phyloP scores from a whole-genome alignment of 2,797 vertebrate species.

The Neomorphus geoffroyi region DNA sequence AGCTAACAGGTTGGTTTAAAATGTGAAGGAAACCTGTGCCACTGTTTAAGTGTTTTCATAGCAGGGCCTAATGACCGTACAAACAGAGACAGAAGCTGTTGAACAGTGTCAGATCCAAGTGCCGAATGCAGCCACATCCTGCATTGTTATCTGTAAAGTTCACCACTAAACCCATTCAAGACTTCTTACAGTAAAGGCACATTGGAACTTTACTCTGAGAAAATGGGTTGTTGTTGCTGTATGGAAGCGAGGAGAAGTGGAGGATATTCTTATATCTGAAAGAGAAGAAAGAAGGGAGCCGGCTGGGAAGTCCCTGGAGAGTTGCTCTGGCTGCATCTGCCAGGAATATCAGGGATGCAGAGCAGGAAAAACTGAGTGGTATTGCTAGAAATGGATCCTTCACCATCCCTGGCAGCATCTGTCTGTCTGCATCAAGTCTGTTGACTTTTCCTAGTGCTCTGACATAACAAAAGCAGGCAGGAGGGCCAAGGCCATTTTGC shows the following conservation, averaged over 20 bases:
- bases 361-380: background rate
- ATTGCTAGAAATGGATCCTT: background rate
- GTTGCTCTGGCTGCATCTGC: fast-evolving
- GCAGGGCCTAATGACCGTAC: background rate
- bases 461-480: background rate
- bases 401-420: background rate
- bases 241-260: background rate
- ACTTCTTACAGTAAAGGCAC: background rate
- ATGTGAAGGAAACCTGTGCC: background rate
- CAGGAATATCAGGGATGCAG: background rate
- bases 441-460: background rate
- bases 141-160: background rate
- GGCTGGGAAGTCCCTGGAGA: background rate
- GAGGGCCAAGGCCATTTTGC: background rate
- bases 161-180: background rate
- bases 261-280: background rate
- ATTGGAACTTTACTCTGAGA: background rate
- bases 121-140: fast-evolving
- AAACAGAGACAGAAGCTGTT: background rate
- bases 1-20: background rate
- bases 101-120: background rate
- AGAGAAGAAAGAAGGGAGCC: background rate
- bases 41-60: background rate
- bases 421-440: background rate
- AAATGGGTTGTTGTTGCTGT: background rate